These are phyloP conservation scores for Oscheius sp. DNA, from an alignment of 1,140 invertebrate genomes.

Conservation along the genomic window DNA sequence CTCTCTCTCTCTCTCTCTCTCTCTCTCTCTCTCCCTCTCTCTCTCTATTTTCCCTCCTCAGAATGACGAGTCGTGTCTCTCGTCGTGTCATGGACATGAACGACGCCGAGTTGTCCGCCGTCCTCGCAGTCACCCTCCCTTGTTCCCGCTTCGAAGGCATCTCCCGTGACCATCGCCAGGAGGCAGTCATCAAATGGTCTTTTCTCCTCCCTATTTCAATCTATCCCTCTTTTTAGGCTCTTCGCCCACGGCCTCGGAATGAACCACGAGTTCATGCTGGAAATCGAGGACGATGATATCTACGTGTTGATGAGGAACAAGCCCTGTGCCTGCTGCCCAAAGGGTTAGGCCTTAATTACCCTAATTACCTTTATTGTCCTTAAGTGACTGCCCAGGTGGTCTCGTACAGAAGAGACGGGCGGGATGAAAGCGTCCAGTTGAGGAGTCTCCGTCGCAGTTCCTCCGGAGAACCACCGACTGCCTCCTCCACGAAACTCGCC, in stretches of 20 bases:
- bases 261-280: constrained; percentile 7
- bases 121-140: neutral
- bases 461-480: neutral
- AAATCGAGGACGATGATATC: constrained; percentile 3
- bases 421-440: too few species aligned
- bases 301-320: constrained; percentile 3
- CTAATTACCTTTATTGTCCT: neutral
- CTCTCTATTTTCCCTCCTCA: neutral
- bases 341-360: neutral
- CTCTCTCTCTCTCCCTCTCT: neutral
- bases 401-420: neutral
- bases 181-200: neutral
- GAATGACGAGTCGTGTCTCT: neutral
- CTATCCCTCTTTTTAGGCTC: neutral
- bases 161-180: neutral
- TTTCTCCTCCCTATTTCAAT: neutral
- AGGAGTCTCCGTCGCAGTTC: neutral
- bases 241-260: neutral
- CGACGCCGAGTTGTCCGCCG: neutral
- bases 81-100: neutral
- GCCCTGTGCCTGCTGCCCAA: neutral
- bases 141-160: neutral
- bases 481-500: too few species aligned
- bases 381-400: neutral
- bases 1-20: neutral